Evolutionary conservation across 2,797 vertebrate genomes (phyloP), one percentile per base, ranked within the genome.

Genomic region (Dendrocincla tyrannina): DNA sequence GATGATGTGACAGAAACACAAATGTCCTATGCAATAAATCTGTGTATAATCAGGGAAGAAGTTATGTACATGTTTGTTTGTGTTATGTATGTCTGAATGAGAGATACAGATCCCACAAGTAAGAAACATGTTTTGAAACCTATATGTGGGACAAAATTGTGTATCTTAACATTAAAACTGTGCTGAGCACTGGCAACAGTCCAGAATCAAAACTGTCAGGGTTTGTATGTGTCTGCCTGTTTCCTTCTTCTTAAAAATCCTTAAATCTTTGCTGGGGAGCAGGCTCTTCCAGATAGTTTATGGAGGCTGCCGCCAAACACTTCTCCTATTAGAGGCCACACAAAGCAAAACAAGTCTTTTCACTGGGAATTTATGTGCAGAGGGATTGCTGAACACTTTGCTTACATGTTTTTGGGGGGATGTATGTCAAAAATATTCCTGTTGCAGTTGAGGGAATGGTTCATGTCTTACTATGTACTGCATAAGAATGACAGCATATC

Each of bases 41-140:
- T 91, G 58, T 93, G 79, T 33, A 41, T 76, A 62, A 56, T 63
- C 18, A 46, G 47, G 76, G 52, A 46, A 52, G 56, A 88, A 37
- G 32, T 70, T 91, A 73, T 39, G 50, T 82, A 49, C 8, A 7
- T 91, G 75, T 86, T 88, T 95, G 78, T 88, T 94, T 95, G 24
- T 86, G 62, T 87, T 88, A 49, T 64, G 20, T 73, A 50, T 52
- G 41, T 82, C 47, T 68, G 91, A 95, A 42, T 56, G 59, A 81
- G 84, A 82, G 24, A 27, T 17, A 67, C 4, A 16, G 49, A 75
- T 88, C 47, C 35, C 5, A 5, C 56, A 73, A 78, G 77, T 70
- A 59, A 92, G 58, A 62, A 62, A 49, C 19, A 12, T 3, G 1
- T 62, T 67, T 58, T 92, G 76, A 95, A 97, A 93, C 68, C 63